phyloP scores from a whole-genome alignment of 53 echinoderm and acorn worm species.

The Arbacia lixula region DNA sequence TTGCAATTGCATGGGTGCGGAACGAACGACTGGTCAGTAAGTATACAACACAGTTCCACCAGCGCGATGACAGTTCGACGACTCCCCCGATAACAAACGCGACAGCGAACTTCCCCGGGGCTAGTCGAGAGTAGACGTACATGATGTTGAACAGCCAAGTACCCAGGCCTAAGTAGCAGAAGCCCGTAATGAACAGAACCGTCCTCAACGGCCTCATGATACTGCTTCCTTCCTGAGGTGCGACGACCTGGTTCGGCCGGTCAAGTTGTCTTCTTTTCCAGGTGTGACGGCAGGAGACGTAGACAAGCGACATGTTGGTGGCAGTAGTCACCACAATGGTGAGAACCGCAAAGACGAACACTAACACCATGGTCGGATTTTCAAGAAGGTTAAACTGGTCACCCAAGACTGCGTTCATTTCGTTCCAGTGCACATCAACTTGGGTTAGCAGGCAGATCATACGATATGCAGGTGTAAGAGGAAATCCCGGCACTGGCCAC shows the following conservation, averaged over 20 bases:
- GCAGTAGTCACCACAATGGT: neutral
- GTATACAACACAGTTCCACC: constrained; percentile 14
- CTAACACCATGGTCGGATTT: neutral
- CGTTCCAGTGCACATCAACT: neutral
- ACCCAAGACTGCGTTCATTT: neutral
- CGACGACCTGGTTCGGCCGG: neutral
- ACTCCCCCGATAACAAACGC: neutral
- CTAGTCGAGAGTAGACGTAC: neutral
- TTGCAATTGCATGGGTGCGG: neutral
- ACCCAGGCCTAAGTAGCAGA: neutral
- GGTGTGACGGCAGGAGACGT: neutral
- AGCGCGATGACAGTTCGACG: neutral
- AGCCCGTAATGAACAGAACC: constrained; percentile 8
- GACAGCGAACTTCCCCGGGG: neutral
- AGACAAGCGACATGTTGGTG: neutral
- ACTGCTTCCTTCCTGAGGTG: neutral
- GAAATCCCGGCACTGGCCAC: constrained; percentile 13
- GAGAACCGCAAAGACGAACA: neutral
- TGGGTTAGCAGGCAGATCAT: neutral
- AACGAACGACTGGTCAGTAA: neutral
- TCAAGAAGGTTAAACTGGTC: neutral
- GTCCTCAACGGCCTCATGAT: constrained; percentile 2
- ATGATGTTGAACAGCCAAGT: neutral
- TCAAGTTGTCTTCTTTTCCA: too few species aligned
- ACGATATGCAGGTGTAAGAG: neutral